phyloP scores from a whole-genome alignment of 2,888 invertebrate genomes.

The Colletes collaris region DNA sequence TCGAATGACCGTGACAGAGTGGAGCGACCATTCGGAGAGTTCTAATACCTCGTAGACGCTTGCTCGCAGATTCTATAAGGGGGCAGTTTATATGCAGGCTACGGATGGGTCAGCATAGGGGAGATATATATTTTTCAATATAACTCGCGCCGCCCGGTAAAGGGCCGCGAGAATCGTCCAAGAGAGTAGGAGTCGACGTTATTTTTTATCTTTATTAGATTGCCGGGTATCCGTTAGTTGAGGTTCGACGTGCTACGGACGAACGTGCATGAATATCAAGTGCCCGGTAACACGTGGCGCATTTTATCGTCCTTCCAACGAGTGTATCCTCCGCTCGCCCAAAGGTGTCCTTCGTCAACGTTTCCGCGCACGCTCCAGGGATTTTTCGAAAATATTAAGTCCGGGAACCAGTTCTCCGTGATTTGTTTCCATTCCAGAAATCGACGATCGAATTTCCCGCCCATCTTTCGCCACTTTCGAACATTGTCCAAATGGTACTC shows the following conservation, averaged over 20 bases:
- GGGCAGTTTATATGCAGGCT: constrained; percentile 82
- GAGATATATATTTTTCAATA: constrained; percentile 81
- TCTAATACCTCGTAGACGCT: constrained; percentile 64
- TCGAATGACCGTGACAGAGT: constrained; percentile 57
- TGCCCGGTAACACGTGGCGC: constrained; percentile 72
- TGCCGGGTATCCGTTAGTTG: constrained; percentile 77
- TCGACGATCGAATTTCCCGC: no score
- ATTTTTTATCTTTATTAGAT: constrained; percentile 83
- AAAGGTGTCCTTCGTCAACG: no score
- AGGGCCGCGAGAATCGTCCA: constrained; percentile 65
- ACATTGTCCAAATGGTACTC: no score
- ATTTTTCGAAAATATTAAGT: no score
- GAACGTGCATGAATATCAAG: constrained; percentile 77
- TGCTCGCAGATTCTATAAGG: constrained; percentile 73
- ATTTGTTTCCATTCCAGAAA: no score
- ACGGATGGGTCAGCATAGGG: constrained; percentile 77
- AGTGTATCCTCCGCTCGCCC: not conserved
- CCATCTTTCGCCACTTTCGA: no score
- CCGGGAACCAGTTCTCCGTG: no score
- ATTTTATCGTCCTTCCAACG: constrained; percentile 69
- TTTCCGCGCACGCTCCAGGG: no score
- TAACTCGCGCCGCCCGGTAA: constrained; percentile 67
- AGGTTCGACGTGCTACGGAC: constrained; percentile 76
- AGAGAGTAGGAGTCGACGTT: constrained; percentile 73
- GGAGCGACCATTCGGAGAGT: constrained; percentile 50